Percentiles rank a stretch among this genome's conserved stretches.
These are phyloP conservation scores for Porites cylindrica DNA, from an alignment of 92 coral and sea anemone genomes.

Conservation along the genomic window DNA sequence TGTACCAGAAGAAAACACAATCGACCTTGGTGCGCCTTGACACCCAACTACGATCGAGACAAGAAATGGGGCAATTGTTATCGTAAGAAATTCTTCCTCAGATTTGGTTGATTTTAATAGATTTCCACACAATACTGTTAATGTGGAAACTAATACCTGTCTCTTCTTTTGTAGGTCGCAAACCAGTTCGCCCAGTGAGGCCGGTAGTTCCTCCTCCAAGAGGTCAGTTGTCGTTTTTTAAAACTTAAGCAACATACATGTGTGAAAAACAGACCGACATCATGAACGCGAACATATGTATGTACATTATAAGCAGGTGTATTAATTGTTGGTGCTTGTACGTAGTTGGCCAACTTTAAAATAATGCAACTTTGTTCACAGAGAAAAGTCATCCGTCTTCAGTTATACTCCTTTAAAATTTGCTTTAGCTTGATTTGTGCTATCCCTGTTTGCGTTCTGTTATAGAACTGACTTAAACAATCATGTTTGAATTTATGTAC, in stretches of 20 bases:
- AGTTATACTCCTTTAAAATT: no score
- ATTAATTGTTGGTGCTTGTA: no score
- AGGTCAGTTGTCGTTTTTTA: conserved; percentile 22
- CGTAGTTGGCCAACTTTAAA: no score
- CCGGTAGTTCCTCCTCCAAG: conserved; percentile 35
- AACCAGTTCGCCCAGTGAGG: conserved; percentile 36
- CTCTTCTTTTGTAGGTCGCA: conserved; percentile 23
- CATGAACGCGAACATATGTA: no score
- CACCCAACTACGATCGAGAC: conserved; percentile 73
- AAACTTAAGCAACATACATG: not conserved
- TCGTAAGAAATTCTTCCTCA: not conserved
- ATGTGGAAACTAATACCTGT: not conserved
- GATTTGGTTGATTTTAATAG: not conserved
- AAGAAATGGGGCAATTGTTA: conserved; percentile 65
- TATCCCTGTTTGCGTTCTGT: no score
- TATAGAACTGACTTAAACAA: no score
- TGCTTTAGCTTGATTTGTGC: no score
- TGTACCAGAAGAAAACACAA: conserved; percentile 64
- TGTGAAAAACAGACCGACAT: no score
- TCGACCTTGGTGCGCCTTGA: conserved; percentile 76
- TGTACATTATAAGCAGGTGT: no score
- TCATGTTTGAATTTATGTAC: no score
- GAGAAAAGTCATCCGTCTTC: not conserved
- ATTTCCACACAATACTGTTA: not conserved
- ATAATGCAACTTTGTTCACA: not conserved